These are phyloP conservation scores for Phymorhynchus buccinoides DNA, from an alignment of 1,140 invertebrate species.

Conservation along the genomic window DNA sequence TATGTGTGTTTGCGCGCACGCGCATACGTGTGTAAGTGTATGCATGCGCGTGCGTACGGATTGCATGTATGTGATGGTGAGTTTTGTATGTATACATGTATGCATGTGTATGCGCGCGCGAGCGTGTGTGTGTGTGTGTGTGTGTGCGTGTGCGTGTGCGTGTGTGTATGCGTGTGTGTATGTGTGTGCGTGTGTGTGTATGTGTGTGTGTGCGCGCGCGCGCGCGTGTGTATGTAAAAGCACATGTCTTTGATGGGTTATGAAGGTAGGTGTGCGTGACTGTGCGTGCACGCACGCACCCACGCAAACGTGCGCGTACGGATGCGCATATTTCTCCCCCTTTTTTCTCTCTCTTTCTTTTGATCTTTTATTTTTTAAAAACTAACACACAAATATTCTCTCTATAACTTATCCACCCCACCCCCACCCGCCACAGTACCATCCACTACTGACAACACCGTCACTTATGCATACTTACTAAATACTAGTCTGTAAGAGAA, in stretches of 20 bases:
- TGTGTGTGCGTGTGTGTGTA: not conserved
- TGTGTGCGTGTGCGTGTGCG: not conserved
- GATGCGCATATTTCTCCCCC: too few relatives aligned
- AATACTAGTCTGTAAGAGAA: too few relatives aligned
- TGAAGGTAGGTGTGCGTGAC: not conserved
- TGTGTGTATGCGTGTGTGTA: slow-evolving; percentile 9
- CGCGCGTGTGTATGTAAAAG: not conserved
- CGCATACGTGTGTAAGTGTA: not conserved
- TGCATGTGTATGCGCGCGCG: slow-evolving; percentile 16
- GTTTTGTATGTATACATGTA: not conserved
- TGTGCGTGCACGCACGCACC: not conserved
- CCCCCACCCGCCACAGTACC: too few relatives aligned
- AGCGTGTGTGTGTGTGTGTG: not conserved
- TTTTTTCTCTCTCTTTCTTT: too few relatives aligned
- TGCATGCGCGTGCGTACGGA: not conserved
- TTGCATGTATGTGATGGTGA: not conserved
- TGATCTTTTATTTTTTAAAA: too few relatives aligned
- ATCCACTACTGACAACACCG: too few relatives aligned
- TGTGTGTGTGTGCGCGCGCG: not conserved
- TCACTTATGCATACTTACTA: too few relatives aligned
- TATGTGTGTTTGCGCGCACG: not conserved
- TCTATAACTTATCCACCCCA: too few relatives aligned
- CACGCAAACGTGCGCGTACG: too few relatives aligned
- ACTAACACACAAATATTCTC: too few relatives aligned
- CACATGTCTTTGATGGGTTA: not conserved